Percentiles rank a stretch among this genome's conserved stretches.
Evolutionary conservation across 30 jellyfish, hydroid and myxozoan genomes (phyloP).

Genomic region (Hydra vulgaris): DNA sequence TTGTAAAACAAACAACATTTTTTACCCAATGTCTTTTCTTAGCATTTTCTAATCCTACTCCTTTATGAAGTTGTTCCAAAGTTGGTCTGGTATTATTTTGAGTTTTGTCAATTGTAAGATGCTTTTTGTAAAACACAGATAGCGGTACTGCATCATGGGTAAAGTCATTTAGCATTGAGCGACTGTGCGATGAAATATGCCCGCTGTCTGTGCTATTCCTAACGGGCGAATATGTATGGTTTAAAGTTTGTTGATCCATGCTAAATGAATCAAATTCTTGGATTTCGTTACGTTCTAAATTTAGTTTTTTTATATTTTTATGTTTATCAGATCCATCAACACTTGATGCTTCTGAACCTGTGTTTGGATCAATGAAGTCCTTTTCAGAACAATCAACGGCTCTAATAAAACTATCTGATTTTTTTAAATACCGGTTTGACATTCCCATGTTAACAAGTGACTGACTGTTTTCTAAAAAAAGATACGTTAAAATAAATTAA

Average conservation of each 20-base stretch:
- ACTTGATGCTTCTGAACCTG: background rate
- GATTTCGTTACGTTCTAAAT: background rate
- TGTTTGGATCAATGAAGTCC: background rate
- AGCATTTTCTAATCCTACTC: slow-evolving; percentile 27
- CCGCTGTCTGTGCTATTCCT: background rate
- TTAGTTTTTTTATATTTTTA: background rate
- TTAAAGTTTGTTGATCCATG: background rate
- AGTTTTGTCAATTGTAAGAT: slow-evolving; percentile 59
- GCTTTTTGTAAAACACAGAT: slow-evolving; percentile 88
- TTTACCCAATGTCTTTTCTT: slow-evolving; percentile 33
- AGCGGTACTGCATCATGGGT: slow-evolving; percentile 97
- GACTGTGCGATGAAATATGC: background rate
- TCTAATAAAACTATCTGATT: background rate
- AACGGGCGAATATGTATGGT: background rate
- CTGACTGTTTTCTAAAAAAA: background rate
- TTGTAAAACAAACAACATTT: too few relatives aligned
- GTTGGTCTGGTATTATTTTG: slow-evolving; percentile 62
- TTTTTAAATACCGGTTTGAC: background rate
- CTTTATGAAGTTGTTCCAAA: slow-evolving; percentile 73
- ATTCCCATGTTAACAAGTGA: background rate
- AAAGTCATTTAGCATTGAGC: background rate
- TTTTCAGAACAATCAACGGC: background rate
- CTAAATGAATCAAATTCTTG: background rate
- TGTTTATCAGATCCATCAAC: background rate
- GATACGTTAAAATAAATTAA: too few relatives aligned